Evolutionary conservation across 2,888 invertebrate genomes (phyloP).

Genomic region (Argyra leucocephala): DNA sequence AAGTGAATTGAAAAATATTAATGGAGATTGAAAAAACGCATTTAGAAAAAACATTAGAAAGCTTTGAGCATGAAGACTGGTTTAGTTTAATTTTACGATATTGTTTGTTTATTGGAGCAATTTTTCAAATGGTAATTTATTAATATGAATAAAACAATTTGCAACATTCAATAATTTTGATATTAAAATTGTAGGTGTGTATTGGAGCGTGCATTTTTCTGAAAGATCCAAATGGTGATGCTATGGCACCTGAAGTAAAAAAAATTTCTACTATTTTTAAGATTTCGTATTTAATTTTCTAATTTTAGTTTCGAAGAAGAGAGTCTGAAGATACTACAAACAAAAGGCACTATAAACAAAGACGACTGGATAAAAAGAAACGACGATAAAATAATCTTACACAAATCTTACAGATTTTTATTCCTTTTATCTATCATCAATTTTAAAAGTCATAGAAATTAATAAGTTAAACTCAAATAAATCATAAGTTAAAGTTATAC

Average conservation of each 20-base stretch:
- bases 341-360: conserved; percentile 37
- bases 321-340: conserved; percentile 23
- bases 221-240: conserved; percentile 45
- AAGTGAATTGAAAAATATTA: too few relatives aligned
- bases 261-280: conserved; percentile 16
- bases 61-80: conserved; percentile 51
- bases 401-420: neutral
- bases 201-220: conserved; percentile 72
- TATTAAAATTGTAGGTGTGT: conserved; percentile 45
- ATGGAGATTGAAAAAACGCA: conserved; percentile 4
- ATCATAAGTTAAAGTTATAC: neutral
- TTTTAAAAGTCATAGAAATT: too few relatives aligned
- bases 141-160: neutral
- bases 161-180: neutral
- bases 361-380: conserved; percentile 39
- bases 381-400: conserved; percentile 29
- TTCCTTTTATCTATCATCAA: neutral
- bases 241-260: conserved; percentile 27
- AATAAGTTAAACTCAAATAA: too few relatives aligned
- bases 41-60: conserved; percentile 28
- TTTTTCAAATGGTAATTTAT: conserved; percentile 59
- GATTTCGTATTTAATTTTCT: conserved; percentile 19
- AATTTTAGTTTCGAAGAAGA: conserved; percentile 26
- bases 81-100: conserved; percentile 65
- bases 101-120: conserved; percentile 74